phyloP scores from a whole-genome alignment of 2,113 vertebrate species.

The Murina feae region DNA sequence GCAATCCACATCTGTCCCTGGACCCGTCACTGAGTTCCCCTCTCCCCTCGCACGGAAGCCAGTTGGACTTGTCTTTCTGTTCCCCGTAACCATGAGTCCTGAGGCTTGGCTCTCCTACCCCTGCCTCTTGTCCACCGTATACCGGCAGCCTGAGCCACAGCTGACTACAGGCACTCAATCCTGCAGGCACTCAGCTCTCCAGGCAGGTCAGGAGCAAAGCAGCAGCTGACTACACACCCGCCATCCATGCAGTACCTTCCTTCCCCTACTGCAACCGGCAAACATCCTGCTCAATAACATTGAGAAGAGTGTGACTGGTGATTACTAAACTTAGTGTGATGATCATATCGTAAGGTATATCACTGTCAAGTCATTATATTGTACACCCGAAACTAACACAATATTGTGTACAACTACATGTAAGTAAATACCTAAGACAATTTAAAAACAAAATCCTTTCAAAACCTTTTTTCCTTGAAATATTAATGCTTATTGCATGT shows the following conservation, averaged over 20 bases:
- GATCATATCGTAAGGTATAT: too few relatives aligned
- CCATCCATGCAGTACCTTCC: not conserved
- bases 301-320: not conserved
- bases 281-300: not conserved
- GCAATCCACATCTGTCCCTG: not conserved
- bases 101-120: not conserved
- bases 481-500: too few relatives aligned
- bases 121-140: not conserved
- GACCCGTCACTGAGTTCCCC: not conserved
- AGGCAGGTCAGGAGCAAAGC: not conserved
- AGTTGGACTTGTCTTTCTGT: not conserved
- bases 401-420: not conserved
- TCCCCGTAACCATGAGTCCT: not conserved
- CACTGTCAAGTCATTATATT: not conserved
- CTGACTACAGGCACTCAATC: not conserved
- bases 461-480: too few relatives aligned
- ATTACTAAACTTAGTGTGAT: not conserved
- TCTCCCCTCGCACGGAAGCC: not conserved
- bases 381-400: not conserved
- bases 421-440: not conserved
- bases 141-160: not conserved
- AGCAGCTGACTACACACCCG: too few relatives aligned
- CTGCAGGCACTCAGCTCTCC: rapidly evolving
- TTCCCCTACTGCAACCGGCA: not conserved
- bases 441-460: not conserved